Base-by-base conservation (phyloP, 2,113 vertebrate species). In the Redunca redunca region DNA sequence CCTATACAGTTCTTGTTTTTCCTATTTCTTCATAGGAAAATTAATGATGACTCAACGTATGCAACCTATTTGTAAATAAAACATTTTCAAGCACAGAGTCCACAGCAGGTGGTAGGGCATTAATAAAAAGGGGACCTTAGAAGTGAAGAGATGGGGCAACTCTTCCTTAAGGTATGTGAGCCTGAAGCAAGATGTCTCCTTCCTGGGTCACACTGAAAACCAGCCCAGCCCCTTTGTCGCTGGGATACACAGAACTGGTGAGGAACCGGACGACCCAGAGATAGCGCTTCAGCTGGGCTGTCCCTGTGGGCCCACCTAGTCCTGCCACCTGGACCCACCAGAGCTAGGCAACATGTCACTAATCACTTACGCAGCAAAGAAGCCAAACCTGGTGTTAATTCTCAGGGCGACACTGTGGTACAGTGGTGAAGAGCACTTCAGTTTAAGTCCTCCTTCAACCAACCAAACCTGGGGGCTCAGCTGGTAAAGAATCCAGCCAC, bases 21-120 rank as follows among this genome's bases (percentile, higher is more conserved):
- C 30, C 16, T 80, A 28, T 43, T 48, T 80, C 62, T 87, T 92
- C 77, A 90, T 43, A 12, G n/a, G 84, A 89, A 90, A 96, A 95
- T 77, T 30, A 94, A 55, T 2, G 6, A 46, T 81, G 40, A 90
- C 80, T 89, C 43, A 19, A 85, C 12, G 21, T 83, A 60, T 2
- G 7, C 26, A 33, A 62, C 57, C 71, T 93, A 67, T 88, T 80
- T 84, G 40, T 84, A 82, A 92, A 92, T 88, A 83, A 92, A 83
- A 12, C 81, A 95, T 78, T 71, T 52, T 83, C 46, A 71, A 57
- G 88, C 71, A 53, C 25, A 6, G 52, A 77, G 30, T 67, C 77
- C 77, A 77, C 3, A 52, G n/a, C 2, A 10, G 19, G 21, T 36
- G 17, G 26, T 0, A 33, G 43, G 23, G 3, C 23, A 64, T 55